A percentile compares a stretch with the other conserved stretches of the same genome.
Evolutionary conservation across 2,888 invertebrate species (phyloP).

Genomic region (Hydrotaea diabolus): DNA sequence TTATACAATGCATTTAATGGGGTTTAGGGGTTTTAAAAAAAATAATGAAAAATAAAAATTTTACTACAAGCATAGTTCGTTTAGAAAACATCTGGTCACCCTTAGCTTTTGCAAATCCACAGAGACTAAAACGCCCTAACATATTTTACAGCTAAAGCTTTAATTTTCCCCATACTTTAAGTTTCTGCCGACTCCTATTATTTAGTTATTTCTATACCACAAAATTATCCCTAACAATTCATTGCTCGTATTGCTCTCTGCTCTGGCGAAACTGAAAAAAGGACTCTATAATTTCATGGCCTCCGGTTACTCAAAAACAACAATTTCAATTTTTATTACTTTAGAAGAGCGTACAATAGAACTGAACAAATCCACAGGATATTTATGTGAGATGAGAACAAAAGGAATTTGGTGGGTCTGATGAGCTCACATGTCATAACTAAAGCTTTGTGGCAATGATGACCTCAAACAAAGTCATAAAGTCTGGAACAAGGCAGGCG

Average conservation of each 20-base stretch:
- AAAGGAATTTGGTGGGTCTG: not conserved
- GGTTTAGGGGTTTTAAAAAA: no score
- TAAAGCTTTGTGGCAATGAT: not conserved
- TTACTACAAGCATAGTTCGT: no score
- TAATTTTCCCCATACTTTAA: not conserved
- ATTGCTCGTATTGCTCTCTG: no score
- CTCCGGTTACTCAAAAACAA: no score
- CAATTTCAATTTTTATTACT: slow-evolving; percentile 22
- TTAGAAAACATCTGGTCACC: no score
- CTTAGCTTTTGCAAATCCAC: no score
- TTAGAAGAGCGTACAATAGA: slow-evolving; percentile 9
- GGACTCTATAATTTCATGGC: slow-evolving; percentile 1
- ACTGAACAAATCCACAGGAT: slow-evolving; percentile 6
- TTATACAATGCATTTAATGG: no score
- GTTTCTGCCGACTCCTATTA: not conserved
- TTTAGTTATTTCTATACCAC: not conserved
- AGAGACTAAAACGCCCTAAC: no score
- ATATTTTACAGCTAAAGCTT: no score
- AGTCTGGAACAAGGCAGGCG: not conserved
- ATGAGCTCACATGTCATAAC: slow-evolving; percentile 2
- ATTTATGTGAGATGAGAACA: not conserved
- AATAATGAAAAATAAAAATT: no score
- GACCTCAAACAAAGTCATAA: slow-evolving; percentile 25
- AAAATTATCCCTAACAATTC: not conserved
- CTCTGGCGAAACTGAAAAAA: not conserved